Evolutionary conservation across 2,113 vertebrate genomes (phyloP), one percentile per base, ranked within the genome.

Genomic region (Dromaius novaehollandiae): DNA sequence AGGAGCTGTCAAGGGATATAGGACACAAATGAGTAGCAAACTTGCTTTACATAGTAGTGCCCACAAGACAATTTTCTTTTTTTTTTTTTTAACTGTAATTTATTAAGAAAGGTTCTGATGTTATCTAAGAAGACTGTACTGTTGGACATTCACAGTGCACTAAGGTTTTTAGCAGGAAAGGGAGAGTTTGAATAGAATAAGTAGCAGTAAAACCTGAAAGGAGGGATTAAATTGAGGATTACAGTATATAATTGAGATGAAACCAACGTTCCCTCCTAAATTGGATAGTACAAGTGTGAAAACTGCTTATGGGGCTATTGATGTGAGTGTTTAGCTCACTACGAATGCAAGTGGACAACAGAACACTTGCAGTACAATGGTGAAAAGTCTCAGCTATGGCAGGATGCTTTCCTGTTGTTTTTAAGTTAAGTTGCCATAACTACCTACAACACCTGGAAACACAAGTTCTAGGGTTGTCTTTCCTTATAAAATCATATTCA

Each of bases 241-340:
- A 97, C 53, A 75, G 66, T 88, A 89, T 85, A 90, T 97, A 97
- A 96, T 94, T 96, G 93, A 96, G 97, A 96, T 89, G 83, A 94
- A 93, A 93, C 88, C 82, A 95, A 56, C 69, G 28, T 88, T 95
- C 40, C 60, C 60, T 83, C 66, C 63, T 97, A 96, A 97, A 97
- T 75, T 93, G 96, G 89, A 88, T 87, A 75, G 88, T 94, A 88
- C 86, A 97, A 96, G 89, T 95, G 91, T 97, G 95, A 96, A 97
- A 97, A 94, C 77, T 96, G 48, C 92, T 96, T 96, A 82, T 87
- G 80, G 50, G 19, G 55, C 93, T 86, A 87, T 90, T 91, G 86
- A 87, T 89, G 66, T 77, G 24, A 68, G 36, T 61, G 63, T 65
- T 95, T 86, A 92, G 76, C 51, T 78, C 78, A n/a, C 81, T 69